Base-by-base conservation (phyloP, 1,140 invertebrate species). In the Cylas formicarius region DNA sequence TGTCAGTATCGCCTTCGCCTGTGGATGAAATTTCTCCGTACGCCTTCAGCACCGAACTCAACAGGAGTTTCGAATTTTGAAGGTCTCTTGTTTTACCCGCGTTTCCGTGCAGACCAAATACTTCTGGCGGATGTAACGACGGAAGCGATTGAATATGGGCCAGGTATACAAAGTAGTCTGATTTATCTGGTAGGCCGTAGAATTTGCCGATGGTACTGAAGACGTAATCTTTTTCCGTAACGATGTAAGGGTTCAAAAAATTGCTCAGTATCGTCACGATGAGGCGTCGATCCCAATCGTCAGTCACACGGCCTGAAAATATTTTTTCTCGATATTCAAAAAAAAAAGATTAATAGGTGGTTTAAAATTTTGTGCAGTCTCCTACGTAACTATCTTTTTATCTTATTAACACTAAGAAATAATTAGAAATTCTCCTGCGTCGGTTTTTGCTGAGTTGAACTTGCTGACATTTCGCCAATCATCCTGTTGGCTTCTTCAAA, bases 21-120 rank as follows among this genome's bases (percentile, higher is more conserved):
- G 69, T 71, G 10, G 66, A 64, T 2, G 65, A 55, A 14, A 70
- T 70, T 61, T 76, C 73, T 17, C 75, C 79, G 53, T 80, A 72
- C 39, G 84, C 77, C 39, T 80, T 67, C 61, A 82, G 66, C 37
- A 74, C 67, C 7, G 71, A 64, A 29, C 61, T 50, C 2, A 76
- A 62, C n/a, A 78, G 48, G 6, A 70, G 63, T 71, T 82, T 75
- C 0, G 81, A 82, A 41, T 76, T 76, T 36, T 80, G 69, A 47
- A 85, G 75, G 64, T 94, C 87, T 44, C 88, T 77, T 0, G 81
- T 89, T 52, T 95, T 92, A 22, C 89, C 86, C 0, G 90, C 90
- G 66, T 95, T 95, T 56, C 78, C 77, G 58, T 95, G 84, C 53
- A 95, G 71, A 4, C 91, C 91, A 62, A 88, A 88, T 0, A 92